Evolutionary conservation across 2,888 invertebrate species (phyloP).

Genomic region (Hemicrepidius hirtus): DNA sequence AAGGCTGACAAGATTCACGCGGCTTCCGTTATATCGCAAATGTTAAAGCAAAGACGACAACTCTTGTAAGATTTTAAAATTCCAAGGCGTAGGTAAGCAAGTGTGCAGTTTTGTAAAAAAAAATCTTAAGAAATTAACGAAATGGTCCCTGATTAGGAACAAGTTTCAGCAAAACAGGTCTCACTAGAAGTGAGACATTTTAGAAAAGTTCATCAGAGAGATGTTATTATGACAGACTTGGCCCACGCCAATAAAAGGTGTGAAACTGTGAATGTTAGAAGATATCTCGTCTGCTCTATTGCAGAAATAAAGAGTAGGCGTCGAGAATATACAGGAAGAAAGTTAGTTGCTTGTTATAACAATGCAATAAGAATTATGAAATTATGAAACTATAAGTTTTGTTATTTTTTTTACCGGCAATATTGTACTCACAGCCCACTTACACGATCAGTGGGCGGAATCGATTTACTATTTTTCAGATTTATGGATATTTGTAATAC

Average conservation of each 20-base stretch:
- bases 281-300: constrained; percentile 56
- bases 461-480: constrained; percentile 49
- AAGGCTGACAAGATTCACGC: constrained; percentile 29
- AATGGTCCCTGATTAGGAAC: not conserved
- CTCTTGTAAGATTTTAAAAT: constrained; percentile 2
- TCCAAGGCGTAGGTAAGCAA: constrained; percentile 8
- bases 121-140: not conserved
- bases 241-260: constrained; percentile 58
- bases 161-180: not conserved
- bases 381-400: constrained; percentile 65
- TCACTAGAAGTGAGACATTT: constrained; percentile 1
- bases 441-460: constrained; percentile 40
- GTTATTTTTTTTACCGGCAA: constrained; percentile 59
- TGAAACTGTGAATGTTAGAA: constrained; percentile 59
- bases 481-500: constrained; percentile 47
- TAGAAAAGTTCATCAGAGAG: constrained; percentile 40
- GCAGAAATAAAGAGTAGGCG: constrained; percentile 62
- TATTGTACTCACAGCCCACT: constrained; percentile 45
- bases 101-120: not conserved
- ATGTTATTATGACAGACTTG: constrained; percentile 46
- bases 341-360: constrained; percentile 63
- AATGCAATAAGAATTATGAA: constrained; percentile 65
- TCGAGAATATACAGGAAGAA: constrained; percentile 63
- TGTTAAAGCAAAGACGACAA: constrained; percentile 19
- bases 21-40: constrained; percentile 25